Evolutionary conservation across 2,888 invertebrate species (phyloP), one percentile per base, ranked within the genome.

Genomic region (Tryphoninae sp.): DNA sequence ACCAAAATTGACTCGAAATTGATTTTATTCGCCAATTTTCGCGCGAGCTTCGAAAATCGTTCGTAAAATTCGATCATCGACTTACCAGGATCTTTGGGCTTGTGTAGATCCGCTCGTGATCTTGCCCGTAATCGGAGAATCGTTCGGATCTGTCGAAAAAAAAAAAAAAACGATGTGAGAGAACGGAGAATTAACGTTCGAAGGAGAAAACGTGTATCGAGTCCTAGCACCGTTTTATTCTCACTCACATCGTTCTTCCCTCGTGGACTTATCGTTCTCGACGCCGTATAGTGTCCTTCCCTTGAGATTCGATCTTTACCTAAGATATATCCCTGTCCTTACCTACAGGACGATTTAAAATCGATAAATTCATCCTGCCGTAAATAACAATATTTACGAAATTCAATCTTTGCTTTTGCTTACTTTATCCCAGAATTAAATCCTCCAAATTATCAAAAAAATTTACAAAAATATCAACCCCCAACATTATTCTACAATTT

Each of bases 221-320:
- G 69, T 71, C 26, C 49, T 64, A 53, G 68, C 68, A 53, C 3
- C 45, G 4, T 62, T 19, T 42, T 58, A 64, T 75, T 58, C 62
- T 64, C 61, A 55, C 55, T 64, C 45, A 19, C n/a, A 22, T 22
- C 40, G 26, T 64, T 81, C 23, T 73, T 62, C 64, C 58, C 68
- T 72, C 49, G 23, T 58, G 22, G 69, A 53, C 71, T 64, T 71
- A 71, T 33, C 33, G 33, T 33, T 33, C 26, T 55, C 45, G 62
- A 69, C 62, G 61, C 55, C 33, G 33, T 33, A 33, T 33, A 33
- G 7, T 33, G 33, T 19, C 59, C 49, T 80, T 53, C 42, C 55
- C 79, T 55, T 22, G 74, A 79, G 68, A 79, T 79, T 74, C 79
- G 74, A 79, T 74, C 64, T 62, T 79, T 40, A 26, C 51, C 68